Evolutionary conservation across 2,797 vertebrate species (phyloP).

Genomic region (Buphagus erythrorhynchus): DNA sequence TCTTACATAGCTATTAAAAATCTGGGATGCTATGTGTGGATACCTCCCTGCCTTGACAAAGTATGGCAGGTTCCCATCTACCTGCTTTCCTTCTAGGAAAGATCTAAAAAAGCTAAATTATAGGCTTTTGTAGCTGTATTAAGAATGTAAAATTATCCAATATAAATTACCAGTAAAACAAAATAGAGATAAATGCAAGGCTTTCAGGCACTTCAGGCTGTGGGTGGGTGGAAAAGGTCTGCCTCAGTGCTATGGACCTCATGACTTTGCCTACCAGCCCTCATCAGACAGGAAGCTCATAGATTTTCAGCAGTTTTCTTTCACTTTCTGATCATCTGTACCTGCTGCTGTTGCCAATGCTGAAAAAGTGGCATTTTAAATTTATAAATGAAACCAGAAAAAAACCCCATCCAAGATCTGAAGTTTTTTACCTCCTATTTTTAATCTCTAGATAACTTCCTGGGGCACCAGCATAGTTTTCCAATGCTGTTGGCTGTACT

Average conservation of each 20-base stretch:
- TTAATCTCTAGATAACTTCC: not conserved
- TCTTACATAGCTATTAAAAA: not conserved
- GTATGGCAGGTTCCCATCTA: not conserved
- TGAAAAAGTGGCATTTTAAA: not conserved
- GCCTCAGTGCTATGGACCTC: accelerated
- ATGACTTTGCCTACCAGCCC: not conserved
- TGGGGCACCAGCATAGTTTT: not conserved
- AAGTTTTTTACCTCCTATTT: not conserved
- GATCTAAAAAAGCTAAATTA: not conserved
- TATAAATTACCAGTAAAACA: not conserved
- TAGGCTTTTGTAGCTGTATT: not conserved
- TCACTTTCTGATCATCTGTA: not conserved
- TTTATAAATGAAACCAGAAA: not conserved
- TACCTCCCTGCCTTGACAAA: not conserved
- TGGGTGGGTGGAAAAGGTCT: not conserved
- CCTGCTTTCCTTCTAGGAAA: not conserved
- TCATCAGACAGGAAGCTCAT: not conserved
- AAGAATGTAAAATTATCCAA: not conserved
- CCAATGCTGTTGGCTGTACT: not conserved
- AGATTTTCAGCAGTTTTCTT: not conserved
- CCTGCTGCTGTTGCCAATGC: not conserved
- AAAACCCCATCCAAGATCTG: accelerated
- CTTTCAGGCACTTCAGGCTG: not conserved
- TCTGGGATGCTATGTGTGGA: not conserved
- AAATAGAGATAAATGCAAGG: not conserved